Conservation (phyloP, 2,888 invertebrate species). For the Synergus laeviventris region DNA sequence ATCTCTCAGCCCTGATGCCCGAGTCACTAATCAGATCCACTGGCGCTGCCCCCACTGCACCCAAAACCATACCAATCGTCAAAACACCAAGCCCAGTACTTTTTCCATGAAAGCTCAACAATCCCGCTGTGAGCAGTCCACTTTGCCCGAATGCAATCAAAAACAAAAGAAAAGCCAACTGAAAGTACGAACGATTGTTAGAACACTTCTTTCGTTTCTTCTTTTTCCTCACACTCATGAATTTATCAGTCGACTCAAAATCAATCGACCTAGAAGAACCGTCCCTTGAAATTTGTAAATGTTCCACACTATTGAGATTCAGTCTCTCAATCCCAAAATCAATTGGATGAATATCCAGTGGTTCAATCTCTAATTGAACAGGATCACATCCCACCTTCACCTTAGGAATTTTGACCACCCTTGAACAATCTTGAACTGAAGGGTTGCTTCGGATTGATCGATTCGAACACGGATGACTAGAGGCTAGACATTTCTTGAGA, state of each 20-base stretch:
- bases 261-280: neutral
- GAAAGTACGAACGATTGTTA: slow-evolving; percentile 59
- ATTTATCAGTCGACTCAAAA: neutral
- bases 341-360: neutral
- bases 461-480: slow-evolving; percentile 29
- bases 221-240: slow-evolving; percentile 9
- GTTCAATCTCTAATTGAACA: neutral
- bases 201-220: slow-evolving; percentile 47
- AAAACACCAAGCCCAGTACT: slow-evolving; percentile 57
- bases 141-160: slow-evolving; percentile 65
- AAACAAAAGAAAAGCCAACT: slow-evolving; percentile 64
- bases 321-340: slow-evolving; percentile 9
- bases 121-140: slow-evolving; percentile 57
- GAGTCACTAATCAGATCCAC: slow-evolving; percentile 63
- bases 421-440: neutral
- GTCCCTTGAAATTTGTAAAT: slow-evolving; percentile 16
- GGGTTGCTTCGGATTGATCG: neutral
- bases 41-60: slow-evolving; percentile 63
- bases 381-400: neutral
- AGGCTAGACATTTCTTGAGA: neutral
- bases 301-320: slow-evolving; percentile 1
- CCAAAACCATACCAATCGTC: slow-evolving; percentile 65
- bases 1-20: slow-evolving; percentile 82
- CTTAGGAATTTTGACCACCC: neutral
- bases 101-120: slow-evolving; percentile 47